These are phyloP conservation scores for Syndactyla subalaris DNA, from an alignment of 2,797 vertebrate species.

Conservation along the genomic window DNA sequence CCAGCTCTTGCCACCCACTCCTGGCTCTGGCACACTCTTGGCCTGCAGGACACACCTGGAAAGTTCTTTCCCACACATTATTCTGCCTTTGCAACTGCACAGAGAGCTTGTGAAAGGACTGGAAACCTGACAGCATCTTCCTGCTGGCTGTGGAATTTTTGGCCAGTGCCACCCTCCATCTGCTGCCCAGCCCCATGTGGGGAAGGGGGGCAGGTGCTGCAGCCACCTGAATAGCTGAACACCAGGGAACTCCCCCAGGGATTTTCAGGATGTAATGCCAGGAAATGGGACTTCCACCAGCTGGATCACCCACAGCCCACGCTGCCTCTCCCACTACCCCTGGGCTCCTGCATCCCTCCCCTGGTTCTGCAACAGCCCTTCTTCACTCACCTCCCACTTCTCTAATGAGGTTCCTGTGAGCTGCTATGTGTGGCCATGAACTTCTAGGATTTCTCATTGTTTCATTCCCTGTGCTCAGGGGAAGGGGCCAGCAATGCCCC, in stretches of 20 bases:
- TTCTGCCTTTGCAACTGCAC: not conserved
- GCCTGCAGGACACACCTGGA: constrained; percentile 9
- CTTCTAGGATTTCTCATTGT: not conserved
- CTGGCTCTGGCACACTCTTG: not conserved
- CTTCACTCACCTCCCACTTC: not conserved
- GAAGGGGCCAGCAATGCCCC: not conserved
- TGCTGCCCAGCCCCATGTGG: not conserved
- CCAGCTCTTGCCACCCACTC: not conserved
- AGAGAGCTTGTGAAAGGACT: not conserved
- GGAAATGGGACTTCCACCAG: not conserved
- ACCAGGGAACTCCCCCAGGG: not conserved
- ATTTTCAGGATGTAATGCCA: not conserved
- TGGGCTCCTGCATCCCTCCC: not conserved
- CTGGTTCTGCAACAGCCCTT: not conserved
- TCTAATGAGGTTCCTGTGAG: not conserved
- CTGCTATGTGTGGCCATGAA: not conserved
- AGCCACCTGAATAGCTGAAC: not conserved
- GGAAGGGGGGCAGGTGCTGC: not conserved
- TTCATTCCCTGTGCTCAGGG: not conserved
- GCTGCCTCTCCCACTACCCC: not conserved
- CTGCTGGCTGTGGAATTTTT: not conserved
- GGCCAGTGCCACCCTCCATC: not conserved
- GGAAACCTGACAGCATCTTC: not conserved
- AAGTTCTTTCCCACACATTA: not conserved
- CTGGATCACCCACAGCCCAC: accelerated